Evolutionary conservation across 2,888 invertebrate species (phyloP), one percentile per base, ranked within the genome.

Genomic region (Mimas tiliae): DNA sequence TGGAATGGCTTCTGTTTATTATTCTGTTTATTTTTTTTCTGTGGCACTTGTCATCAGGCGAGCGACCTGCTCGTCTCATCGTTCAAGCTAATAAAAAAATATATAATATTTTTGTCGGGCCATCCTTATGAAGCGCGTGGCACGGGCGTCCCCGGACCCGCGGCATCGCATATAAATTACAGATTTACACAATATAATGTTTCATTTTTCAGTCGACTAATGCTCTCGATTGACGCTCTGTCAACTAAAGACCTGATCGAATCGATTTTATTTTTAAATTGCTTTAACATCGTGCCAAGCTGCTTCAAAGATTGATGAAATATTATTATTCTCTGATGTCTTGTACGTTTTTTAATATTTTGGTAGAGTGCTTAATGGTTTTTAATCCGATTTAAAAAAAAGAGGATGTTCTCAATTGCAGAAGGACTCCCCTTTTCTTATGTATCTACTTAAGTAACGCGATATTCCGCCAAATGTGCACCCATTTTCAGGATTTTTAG

Each of bases 111-210:
- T 3, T 9, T 8, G 7, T 14, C 6, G 42, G 3, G 38, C 6
- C 58, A 58, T 42, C 58, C 58, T 21, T 58, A 38, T 3, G 38
- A 1, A 6, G 1, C 6, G 55, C 19, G 50, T 50, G 62, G 72
- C 68, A 75, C 73, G 73, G 73, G 71, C 73, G 67, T 67, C 48
- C 72, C 66, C 66, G 73, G 69, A 84, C 86, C 86, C 87, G 90
- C 88, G 88, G 86, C 86, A 68, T 72, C 87, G 94, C 94, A 94
- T 94, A 93, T 91, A 94, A 94, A 94, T 94, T 92, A 91, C 88
- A 85, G 91, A 93, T 93, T 94, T 91, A 84, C 86, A 88, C 89
- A 83, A 85, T 85, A 91, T 65, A 58, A 55, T 92, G 88, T 88
- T 91, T 92, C 93, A 94, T 94, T 93, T 93, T 92, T 92, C 91